Base-by-base conservation (phyloP, 1,140 invertebrate genomes). In the Caenorhabditis latens region DNA sequence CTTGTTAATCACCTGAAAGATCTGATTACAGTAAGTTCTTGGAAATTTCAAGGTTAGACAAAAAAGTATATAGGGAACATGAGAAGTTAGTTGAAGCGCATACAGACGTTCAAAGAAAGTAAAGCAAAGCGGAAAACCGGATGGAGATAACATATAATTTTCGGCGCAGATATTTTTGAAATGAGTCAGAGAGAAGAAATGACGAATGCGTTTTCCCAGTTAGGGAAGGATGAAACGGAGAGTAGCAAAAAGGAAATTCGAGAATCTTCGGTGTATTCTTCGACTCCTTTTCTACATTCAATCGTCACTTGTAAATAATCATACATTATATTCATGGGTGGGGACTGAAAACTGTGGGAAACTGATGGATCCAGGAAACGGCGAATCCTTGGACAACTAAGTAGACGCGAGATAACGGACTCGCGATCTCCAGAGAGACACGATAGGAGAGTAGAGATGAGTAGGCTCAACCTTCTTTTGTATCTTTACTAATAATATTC, bases 1-100 rank as follows among this genome's bases (percentile, higher is more conserved):
- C 71, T 79, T 46, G 42, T 71, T 71, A 71, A 71, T 71, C 65
- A 71, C 65, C 65, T 71, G 65, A 46, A 79, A 71, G 19, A 79
- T 48, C 46, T 4, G n/a, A 79, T 79, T 79, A 50, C 2, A 9
- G 50, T 53, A 9, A 53, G 16, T 8, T 11, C 50, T 53, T 16
- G 32, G 32, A 32, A 32, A 1, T 24, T 79, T 43, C 2, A 24
- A 24, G 71, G 53, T n/a, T 53, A 0, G n/a, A 4, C 1, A 71
- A 43, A 6, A 71, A 8, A 43, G 19, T 8, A 11, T 11, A 71
- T 46, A 63, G 65, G 46, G 16, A 71, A 46, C 9, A 19, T 19
- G 43, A 32, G 19, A 42, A 65, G 21, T 19, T 43, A 0, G 42
- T 16, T 11, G 65, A 16, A 58, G 19, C 6, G 6, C 0, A n/a